Percentiles rank a stretch among this genome's conserved stretches.
Conservation (phyloP, 1,140 invertebrate genomes). For the Caligus rogercresseyi region DNA sequence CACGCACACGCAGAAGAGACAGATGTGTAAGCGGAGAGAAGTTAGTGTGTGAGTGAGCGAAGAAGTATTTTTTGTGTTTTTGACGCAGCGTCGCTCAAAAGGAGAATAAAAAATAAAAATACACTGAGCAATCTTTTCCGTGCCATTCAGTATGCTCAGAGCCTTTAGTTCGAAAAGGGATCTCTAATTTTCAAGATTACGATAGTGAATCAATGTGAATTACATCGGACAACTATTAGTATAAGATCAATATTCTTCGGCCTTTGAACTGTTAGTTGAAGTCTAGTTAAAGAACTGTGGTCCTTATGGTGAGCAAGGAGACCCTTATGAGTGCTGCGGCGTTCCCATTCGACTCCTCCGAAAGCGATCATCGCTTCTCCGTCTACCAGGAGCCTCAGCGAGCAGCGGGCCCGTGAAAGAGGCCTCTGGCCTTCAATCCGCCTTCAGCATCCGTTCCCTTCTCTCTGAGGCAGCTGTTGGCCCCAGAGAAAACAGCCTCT, state of each 20-base stretch:
- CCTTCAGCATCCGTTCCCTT: constrained; percentile 51
- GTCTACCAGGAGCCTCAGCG: too few relatives aligned
- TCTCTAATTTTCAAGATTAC: neutral
- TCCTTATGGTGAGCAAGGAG: neutral
- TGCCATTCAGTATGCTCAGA: neutral
- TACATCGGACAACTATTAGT: too few relatives aligned
- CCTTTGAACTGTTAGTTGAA: neutral
- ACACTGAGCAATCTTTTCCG: neutral
- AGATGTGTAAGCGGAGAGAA: neutral
- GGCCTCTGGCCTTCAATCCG: constrained; percentile 43
- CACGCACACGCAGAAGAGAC: neutral
- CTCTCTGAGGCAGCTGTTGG: constrained; percentile 38
- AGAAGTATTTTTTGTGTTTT: neutral
- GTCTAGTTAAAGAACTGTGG: neutral
- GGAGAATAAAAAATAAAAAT: neutral
- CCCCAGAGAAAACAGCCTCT: constrained; percentile 25
- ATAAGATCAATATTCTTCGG: neutral
- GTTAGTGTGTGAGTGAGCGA: too few relatives aligned
- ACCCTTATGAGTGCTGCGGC: too few relatives aligned
- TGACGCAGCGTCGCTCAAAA: neutral
- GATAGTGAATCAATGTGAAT: too few relatives aligned
- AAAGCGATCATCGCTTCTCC: neutral
- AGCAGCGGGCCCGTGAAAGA: too few relatives aligned
- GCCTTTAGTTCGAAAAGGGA: neutral
- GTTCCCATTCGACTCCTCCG: neutral